Evolutionary conservation across 2,113 vertebrate genomes (phyloP), one percentile per base, ranked within the genome.

Genomic region (Enhydra lutris): DNA sequence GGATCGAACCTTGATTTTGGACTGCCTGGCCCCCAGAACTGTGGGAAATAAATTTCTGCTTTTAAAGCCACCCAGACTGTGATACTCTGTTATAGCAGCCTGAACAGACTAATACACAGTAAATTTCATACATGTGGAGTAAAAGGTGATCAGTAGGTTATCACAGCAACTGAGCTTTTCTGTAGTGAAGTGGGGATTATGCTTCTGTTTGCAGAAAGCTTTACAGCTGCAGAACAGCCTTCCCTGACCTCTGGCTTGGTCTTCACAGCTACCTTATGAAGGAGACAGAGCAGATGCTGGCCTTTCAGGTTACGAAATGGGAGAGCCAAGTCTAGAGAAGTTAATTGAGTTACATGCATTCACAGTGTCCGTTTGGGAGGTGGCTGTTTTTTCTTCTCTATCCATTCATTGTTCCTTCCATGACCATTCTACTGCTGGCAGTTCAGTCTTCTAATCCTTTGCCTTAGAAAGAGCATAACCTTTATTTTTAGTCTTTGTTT

Each of bases 401-500:
- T 71, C 65, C n/a, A 6, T 45, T 83, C n/a, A 6, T 45, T 83
- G 55, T 55, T 85, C 20, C 52, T 78, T 71, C 7, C 13, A 36
- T 24, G 17, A 80, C 47, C 8, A 39, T 42, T 55, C 83, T 94
- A 18, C 42, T 82, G n/a, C 52, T 90, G 67, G 71, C 50, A 86
- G 83, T 84, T 84, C n/a, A 78, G 13, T 20, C 45, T 73, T 84
- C 29, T 67, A 17, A 74, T 73, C 29, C 11, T 45, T 85, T 67
- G 55, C 7, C 18, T 88, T 84, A 76, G 63, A 71, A 81, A 67
- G 93, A 76, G 34, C 21, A 59, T 78, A 73, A 65, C 34, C 21
- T 85, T 95, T 78, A 45, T 76, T 88, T 97, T 95, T 61, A 92
- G 69, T 57, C 59, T 91, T 91, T 65, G 45, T 89, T 47, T 92